Evolutionary conservation across 2,888 invertebrate genomes (phyloP).

Genomic region (Nineta flava): DNA sequence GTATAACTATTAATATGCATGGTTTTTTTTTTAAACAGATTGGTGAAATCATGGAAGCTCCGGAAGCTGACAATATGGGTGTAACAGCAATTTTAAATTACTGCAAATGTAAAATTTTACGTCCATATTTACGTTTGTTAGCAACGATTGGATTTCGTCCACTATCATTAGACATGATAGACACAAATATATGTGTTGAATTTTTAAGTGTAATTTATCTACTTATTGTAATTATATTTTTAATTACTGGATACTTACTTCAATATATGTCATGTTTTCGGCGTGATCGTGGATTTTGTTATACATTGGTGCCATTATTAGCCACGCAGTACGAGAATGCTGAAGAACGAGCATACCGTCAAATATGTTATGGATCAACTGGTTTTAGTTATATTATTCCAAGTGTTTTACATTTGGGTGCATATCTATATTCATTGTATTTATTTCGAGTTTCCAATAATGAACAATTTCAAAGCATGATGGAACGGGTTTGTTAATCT

Average conservation of each 20-base stretch:
- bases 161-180: constrained; percentile 41
- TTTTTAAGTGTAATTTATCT: constrained; percentile 53
- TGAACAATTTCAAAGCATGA: constrained; percentile 66
- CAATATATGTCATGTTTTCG: constrained; percentile 67
- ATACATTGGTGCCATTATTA: constrained; percentile 25
- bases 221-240: constrained; percentile 40
- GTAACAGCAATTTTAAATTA: constrained; percentile 65
- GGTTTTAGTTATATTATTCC: constrained; percentile 60
- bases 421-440: constrained; percentile 56
- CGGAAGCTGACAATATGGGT: constrained; percentile 48
- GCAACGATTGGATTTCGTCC: constrained; percentile 63
- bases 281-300: constrained; percentile 56
- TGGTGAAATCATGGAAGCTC: constrained; percentile 52
- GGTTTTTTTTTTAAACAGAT: constrained; percentile 32
- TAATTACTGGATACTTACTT: constrained; percentile 54
- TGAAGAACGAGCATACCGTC: constrained; percentile 29
- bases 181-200: constrained; percentile 39
- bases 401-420: constrained; percentile 50
- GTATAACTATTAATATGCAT: too few species aligned
- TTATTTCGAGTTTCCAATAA: constrained; percentile 62
- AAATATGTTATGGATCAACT: constrained; percentile 53
- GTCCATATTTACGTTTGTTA: constrained; percentile 58
- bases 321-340: constrained; percentile 11
- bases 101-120: constrained; percentile 67
- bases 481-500: constrained; percentile 46